Evolutionary conservation across 2,797 vertebrate genomes (phyloP), one percentile per base, ranked within the genome.

Genomic region (Pseudochromis fuscus): DNA sequence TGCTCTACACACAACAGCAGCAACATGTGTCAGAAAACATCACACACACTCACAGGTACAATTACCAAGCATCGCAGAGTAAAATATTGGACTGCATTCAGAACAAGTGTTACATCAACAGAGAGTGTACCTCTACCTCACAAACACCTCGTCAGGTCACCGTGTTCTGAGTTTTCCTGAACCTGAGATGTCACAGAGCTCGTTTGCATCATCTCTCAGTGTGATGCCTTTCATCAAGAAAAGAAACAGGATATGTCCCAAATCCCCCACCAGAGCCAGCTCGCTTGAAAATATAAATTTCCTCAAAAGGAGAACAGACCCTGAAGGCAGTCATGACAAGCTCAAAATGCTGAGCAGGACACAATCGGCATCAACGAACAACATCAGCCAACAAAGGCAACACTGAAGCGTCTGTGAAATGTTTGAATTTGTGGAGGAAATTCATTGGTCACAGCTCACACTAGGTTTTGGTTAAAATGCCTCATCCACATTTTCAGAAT

Each of bases 31-130:
- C 2, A 10, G 11, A 25, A 7, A 25, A 51, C 30, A 21, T 30
- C 23, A 31, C 44, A 64, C 19, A 57, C 25, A 42, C 10, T 19
- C 40, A n/a, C 23, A 23, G 13, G 12, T 46, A 25, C 16, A 25
- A 3, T 49, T 40, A 33, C 40, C 16, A 24, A 30, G 18, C 45
- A 31, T 31, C 8, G 27, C 15, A 55, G 15, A 40, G 27, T 6
- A 42, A 23, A 62, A 30, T 68, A 57, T 62, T 53, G 5, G 7
- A 37, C 28, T 19, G 35, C 42, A 48, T 55, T 37, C 56, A 66
- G 37, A 23, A 11, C n/a, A 13, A 56, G 30, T 50, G 21, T 61
- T 62, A 67, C 50, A 67, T 61, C 55, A 72, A 48, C 31, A 2
- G 13, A n/a, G n/a, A n/a, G n/a, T n/a, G n/a, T n/a, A n/a, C 48